These are phyloP conservation scores for Dryobota labecula DNA, from an alignment of 2,888 invertebrate genomes.

Conservation along the genomic window DNA sequence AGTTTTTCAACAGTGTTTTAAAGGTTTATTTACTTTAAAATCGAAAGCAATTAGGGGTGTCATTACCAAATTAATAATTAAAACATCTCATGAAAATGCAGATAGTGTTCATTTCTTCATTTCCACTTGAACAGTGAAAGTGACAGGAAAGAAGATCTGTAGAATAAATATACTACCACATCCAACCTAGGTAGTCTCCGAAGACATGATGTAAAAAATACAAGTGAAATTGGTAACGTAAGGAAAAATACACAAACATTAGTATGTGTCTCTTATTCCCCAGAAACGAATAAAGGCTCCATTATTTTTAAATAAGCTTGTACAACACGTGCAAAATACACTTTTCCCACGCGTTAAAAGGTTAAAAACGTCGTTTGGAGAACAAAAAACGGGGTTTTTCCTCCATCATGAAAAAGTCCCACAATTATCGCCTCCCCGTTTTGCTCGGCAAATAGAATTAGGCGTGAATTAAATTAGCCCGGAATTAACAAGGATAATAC, in stretches of 20 bases:
- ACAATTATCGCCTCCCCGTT: slow-evolving; percentile 90
- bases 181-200: not conserved
- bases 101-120: not conserved
- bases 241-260: slow-evolving; percentile 23
- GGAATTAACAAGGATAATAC: slow-evolving; percentile 90
- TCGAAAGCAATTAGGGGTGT: too few species aligned
- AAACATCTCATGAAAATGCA: not conserved
- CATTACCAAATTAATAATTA: too few species aligned
- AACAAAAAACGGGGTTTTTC: slow-evolving; percentile 79
- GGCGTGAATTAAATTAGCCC: slow-evolving; percentile 89
- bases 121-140: not conserved
- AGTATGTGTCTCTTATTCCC: slow-evolving; percentile 17
- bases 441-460: slow-evolving; percentile 90
- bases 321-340: slow-evolving; percentile 64
- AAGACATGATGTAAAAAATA: not conserved
- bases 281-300: slow-evolving; percentile 48
- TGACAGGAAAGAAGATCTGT: not conserved
- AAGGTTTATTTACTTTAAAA: not conserved
- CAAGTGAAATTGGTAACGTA: slow-evolving; percentile 14
- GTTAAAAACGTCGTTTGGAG: slow-evolving; percentile 71
- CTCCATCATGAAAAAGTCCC: slow-evolving; percentile 83
- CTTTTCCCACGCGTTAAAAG: slow-evolving; percentile 80
- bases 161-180: not conserved
- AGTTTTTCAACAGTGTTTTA: not conserved
- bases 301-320: slow-evolving; percentile 61